Conservation (phyloP, 2,113 vertebrate genomes). For the Poeciliopsis prolifica region DNA sequence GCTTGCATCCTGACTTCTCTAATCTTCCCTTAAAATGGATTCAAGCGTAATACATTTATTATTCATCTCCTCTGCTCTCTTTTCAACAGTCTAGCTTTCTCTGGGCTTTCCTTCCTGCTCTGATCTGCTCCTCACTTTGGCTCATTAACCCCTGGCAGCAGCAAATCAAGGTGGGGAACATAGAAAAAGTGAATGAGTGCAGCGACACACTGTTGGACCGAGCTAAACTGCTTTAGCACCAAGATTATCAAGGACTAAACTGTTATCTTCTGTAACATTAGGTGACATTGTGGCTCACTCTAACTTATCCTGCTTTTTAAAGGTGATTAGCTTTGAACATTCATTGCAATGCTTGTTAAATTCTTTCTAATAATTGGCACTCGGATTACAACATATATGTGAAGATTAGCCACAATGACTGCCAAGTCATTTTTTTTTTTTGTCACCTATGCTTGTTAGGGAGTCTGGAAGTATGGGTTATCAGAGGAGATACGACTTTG, state of each 20-base stretch:
- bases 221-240: conserved; percentile 46
- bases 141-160: conserved; percentile 63
- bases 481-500: conserved; percentile 40
- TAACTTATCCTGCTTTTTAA: conserved; percentile 31
- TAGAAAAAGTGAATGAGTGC: conserved; percentile 45
- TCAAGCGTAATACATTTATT: conserved; percentile 64
- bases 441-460: conserved; percentile 32
- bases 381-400: conserved; percentile 26
- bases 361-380: conserved; percentile 3
- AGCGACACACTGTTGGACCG: conserved; percentile 37
- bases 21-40: conserved; percentile 69
- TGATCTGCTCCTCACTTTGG: conserved; percentile 59
- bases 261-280: conserved; percentile 42
- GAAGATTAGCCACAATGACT: conserved; percentile 26
- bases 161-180: conserved; percentile 39
- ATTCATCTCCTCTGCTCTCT: conserved; percentile 63
- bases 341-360: conserved; percentile 24
- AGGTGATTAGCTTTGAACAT: conserved; percentile 44
- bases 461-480: conserved; percentile 36
- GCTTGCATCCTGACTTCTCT: conserved; percentile 60
- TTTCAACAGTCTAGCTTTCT: conserved; percentile 45
- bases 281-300: conserved; percentile 23
- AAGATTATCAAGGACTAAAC: conserved; percentile 49
- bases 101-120: conserved; percentile 34
- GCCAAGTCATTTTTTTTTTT: conserved; percentile 33